These are phyloP conservation scores for Hetaerina titia DNA, from an alignment of 2,888 invertebrate species.

Conservation along the genomic window DNA sequence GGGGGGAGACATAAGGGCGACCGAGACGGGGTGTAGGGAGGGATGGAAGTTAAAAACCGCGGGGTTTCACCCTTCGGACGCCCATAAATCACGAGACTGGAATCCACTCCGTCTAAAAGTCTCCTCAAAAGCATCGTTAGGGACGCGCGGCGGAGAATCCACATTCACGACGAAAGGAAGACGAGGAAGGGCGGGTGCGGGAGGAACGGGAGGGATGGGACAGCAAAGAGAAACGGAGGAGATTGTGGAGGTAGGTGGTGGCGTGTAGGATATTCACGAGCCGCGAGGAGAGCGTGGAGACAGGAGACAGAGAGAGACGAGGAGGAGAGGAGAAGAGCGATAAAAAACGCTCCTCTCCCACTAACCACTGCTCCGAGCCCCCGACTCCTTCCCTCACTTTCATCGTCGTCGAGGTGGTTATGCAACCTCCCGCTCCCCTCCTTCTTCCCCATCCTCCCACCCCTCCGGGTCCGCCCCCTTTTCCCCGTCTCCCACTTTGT, in stretches of 20 bases:
- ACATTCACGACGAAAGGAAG: neutral
- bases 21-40: neutral
- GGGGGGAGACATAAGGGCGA: neutral
- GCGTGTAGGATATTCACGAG: neutral
- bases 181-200: neutral
- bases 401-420: neutral
- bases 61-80: neutral
- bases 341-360: neutral
- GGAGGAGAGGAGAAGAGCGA: neutral
- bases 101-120: constrained; percentile 28
- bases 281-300: neutral
- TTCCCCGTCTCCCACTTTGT: neutral
- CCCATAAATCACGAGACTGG: constrained; percentile 61
- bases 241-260: neutral
- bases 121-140: constrained; percentile 50
- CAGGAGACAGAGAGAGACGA: neutral
- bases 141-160: constrained; percentile 32
- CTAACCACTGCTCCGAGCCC: neutral
- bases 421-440: neutral
- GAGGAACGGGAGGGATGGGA: neutral
- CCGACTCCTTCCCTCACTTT: neutral
- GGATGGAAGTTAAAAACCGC: neutral
- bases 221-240: neutral
- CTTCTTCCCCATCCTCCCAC: neutral
- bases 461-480: neutral